Conservation (phyloP, 2,797 vertebrate genomes). For the Pagetopsis macropterus region DNA sequence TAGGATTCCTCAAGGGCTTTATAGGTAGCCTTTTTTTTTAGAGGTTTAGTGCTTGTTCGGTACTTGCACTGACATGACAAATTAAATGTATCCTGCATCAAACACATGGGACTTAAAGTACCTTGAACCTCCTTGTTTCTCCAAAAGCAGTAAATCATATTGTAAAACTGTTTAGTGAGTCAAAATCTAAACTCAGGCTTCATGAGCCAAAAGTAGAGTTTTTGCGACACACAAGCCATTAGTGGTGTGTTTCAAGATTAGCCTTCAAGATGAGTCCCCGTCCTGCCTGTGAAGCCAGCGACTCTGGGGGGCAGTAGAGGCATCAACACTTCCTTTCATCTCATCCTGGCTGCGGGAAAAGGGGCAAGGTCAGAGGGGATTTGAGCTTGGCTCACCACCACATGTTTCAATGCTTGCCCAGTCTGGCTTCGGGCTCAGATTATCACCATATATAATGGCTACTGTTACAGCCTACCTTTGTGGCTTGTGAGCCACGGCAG, state of each 20-base stretch:
- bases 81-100: constrained; percentile 61
- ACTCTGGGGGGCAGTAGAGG: constrained; percentile 79
- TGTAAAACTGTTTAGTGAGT: constrained; percentile 34
- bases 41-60: constrained; percentile 56
- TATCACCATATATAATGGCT: constrained; percentile 73
- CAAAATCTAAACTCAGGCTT: constrained; percentile 16
- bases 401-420: constrained; percentile 75
- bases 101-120: constrained; percentile 46
- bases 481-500: constrained; percentile 52
- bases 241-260: constrained; percentile 55
- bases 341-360: constrained; percentile 66
- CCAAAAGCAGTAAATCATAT: constrained; percentile 44
- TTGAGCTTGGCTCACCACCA: constrained; percentile 78
- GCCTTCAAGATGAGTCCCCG: constrained; percentile 60
- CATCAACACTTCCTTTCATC: constrained; percentile 73
- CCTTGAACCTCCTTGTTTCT: constrained; percentile 43
- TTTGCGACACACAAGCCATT: constrained; percentile 52
- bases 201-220: constrained; percentile 45
- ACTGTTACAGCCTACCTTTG: constrained; percentile 74
- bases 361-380: constrained; percentile 79
- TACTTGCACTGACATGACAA: constrained; percentile 66
- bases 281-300: constrained; percentile 58
- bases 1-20: constrained; percentile 70
- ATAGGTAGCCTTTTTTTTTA: constrained; percentile 59
- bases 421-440: constrained; percentile 78